Evolutionary conservation across 2,113 vertebrate genomes (phyloP).

Genomic region (Otolemur garnettii): DNA sequence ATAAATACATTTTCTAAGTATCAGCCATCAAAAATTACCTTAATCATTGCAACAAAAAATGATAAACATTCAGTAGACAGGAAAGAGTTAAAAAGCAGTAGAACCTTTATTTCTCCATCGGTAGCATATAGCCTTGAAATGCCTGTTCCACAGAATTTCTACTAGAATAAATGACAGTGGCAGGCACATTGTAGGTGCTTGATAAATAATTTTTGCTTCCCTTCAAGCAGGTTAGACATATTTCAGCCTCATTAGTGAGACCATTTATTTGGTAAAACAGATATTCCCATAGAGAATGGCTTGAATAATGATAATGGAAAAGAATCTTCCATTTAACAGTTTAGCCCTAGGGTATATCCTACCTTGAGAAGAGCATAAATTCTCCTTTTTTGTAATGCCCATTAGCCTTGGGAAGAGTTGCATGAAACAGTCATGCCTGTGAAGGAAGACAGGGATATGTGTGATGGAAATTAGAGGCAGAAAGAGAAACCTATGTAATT

Average conservation of each 20-base stretch:
- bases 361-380: background rate
- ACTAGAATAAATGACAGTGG: background rate
- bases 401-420: background rate
- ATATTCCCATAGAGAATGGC: background rate
- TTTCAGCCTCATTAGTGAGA: constrained; percentile 9
- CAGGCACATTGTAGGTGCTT: background rate
- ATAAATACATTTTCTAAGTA: background rate
- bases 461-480: background rate
- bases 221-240: constrained; percentile 26
- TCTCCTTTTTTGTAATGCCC: too few relatives aligned
- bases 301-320: constrained; percentile 26
- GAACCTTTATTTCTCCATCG: background rate
- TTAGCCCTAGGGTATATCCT: background rate
- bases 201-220: constrained; percentile 42
- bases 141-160: background rate
- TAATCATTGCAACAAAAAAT: background rate
- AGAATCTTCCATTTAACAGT: background rate
- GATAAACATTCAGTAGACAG: background rate
- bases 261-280: background rate
- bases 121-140: background rate
- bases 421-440: background rate
- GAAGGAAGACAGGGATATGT: background rate
- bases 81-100: background rate
- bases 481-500: background rate
- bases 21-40: background rate